Percentiles rank a stretch among this genome's conserved stretches.
Evolutionary conservation across 2,113 vertebrate species (phyloP).

Genomic region (Peromyscus maniculatus): DNA sequence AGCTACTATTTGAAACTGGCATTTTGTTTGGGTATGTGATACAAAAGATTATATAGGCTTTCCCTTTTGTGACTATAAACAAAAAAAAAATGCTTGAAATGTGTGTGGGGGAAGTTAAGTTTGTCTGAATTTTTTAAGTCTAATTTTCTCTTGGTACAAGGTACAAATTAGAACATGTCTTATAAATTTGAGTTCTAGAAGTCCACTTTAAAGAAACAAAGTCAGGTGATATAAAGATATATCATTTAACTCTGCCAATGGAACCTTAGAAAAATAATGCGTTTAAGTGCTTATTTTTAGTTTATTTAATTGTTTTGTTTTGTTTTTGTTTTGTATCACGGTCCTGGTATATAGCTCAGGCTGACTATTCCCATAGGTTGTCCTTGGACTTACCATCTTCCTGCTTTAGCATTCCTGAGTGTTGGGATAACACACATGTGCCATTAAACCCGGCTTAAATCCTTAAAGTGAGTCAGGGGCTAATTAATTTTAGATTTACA

Average conservation of each 20-base stretch:
- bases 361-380: background rate
- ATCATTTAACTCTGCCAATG: background rate
- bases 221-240: background rate
- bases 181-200: slow-evolving; percentile 41
- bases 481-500: background rate
- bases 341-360: background rate
- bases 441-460: background rate
- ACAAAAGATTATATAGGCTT: background rate
- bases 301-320: background rate
- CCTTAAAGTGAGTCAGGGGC: background rate
- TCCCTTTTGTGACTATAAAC: background rate
- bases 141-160: slow-evolving; percentile 22
- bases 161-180: background rate
- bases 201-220: slow-evolving; percentile 38
- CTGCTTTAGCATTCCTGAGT: background rate
- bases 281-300: background rate
- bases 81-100: background rate
- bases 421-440: background rate
- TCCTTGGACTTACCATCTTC: background rate
- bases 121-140: background rate
- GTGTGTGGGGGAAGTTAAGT: background rate
- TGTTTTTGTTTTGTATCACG: background rate
- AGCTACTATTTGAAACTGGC: slow-evolving; percentile 35
- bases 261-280: slow-evolving; percentile 40
- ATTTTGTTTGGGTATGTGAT: slow-evolving; percentile 34